These are phyloP conservation scores for Dendronephthya gigantea DNA, from an alignment of 64 coral and sea anemone genomes.

Conservation along the genomic window DNA sequence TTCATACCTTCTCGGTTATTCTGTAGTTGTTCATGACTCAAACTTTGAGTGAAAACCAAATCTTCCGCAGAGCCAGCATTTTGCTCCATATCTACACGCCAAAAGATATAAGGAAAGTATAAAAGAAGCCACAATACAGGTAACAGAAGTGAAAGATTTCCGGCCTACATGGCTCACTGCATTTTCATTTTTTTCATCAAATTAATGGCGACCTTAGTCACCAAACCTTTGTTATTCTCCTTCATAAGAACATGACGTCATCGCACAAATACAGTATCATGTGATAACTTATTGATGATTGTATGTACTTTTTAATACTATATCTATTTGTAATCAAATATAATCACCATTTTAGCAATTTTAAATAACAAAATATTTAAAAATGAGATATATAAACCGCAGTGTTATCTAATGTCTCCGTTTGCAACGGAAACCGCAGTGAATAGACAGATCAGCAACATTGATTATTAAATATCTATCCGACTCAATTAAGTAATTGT, in stretches of 20 bases:
- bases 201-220: not conserved
- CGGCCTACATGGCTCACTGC: not conserved
- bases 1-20: conserved; percentile 5
- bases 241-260: not conserved
- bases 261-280: not conserved
- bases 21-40: conserved; percentile 4
- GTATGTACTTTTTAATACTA: too few species aligned
- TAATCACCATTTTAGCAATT: too few species aligned
- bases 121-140: not conserved
- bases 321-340: too few species aligned
- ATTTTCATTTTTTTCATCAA: not conserved
- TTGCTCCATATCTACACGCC: conserved; percentile 10
- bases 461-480: too few species aligned
- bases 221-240: not conserved
- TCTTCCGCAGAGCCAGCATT: not conserved
- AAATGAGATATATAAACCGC: too few species aligned
- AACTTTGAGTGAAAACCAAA: not conserved
- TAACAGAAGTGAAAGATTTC: conserved; percentile 13
- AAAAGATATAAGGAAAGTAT: not conserved
- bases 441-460: too few species aligned
- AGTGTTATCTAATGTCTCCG: too few species aligned
- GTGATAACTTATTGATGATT: too few species aligned
- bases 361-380: too few species aligned
- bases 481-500: too few species aligned
- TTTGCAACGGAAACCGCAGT: too few species aligned